Percentiles rank a stretch among this genome's conserved stretches.
phyloP scores from a whole-genome alignment of 2,888 invertebrate genomes.

The Glaucopsyche alexis region DNA sequence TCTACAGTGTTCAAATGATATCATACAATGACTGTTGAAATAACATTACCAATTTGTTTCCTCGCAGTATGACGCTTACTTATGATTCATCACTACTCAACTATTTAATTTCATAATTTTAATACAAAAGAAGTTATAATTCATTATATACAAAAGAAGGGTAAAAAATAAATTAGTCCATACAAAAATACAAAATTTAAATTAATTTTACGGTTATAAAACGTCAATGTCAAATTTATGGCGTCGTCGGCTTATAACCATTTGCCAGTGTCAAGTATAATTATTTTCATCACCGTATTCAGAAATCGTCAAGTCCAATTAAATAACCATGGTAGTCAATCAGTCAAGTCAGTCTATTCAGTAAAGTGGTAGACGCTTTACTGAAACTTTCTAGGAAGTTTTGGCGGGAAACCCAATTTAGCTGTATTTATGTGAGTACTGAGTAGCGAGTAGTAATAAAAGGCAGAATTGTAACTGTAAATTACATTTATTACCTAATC shows the following conservation, averaged over 20 bases:
- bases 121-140: too few species aligned
- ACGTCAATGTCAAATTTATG: not conserved
- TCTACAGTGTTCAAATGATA: constrained; percentile 38
- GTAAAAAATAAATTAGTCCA: not conserved
- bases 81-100: not conserved
- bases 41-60: constrained; percentile 44
- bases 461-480: not conserved
- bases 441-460: not conserved
- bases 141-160: not conserved
- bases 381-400: too few species aligned
- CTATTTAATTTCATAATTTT: too few species aligned
- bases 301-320: too few species aligned
- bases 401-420: too few species aligned
- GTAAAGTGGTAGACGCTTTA: too few species aligned
- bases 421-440: too few species aligned
- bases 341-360: too few species aligned
- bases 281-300: too few species aligned
- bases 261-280: too few species aligned
- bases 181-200: not conserved
- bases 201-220: not conserved
- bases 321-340: too few species aligned
- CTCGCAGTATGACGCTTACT: constrained; percentile 33
- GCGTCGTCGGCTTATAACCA: too few species aligned
- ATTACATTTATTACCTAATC: not conserved
- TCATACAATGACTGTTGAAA: constrained; percentile 63